Base-by-base conservation (phyloP, 2,888 invertebrate genomes). In the Pseudococcus jackbeardsleyi region DNA sequence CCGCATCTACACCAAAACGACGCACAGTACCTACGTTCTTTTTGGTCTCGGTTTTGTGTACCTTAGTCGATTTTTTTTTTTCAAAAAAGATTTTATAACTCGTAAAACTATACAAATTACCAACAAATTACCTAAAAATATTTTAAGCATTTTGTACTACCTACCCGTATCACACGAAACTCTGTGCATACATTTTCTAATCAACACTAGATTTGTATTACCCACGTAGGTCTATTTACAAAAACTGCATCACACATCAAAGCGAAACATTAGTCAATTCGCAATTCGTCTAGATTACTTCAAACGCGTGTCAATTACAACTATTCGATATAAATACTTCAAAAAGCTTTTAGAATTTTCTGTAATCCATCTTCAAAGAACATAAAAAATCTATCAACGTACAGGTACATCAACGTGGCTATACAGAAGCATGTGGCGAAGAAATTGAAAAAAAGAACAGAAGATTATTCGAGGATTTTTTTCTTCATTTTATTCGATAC, bases 121-220 rank as follows among this genome's bases (percentile, higher is more conserved):
- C 68, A 72, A 86, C 86, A 86, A 86, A 86, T 86, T 86, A 86
- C 72, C 68, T 48, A 86, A 68, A 86, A 86, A 86, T 79, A 79
- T 79, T 79, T 79, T 42, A 79, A 79, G 79, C 79, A 79, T 79
- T 79, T 79, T 79, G n/a, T n/a, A 42, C 11, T 33, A 4, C 3
- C 17, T 2, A 77, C 11, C 42, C n/a, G 39, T n/a, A 33, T 19
- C 19, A 17, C 19, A 72, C 68, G 26, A 33, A 33, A 72, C 6
- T 6, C 4, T 26, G 26, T 33, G 12, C 11, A 72, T 9, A 59
- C 59, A 59, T 59, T 8, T 19, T 12, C 26, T 5, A 72, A 26
- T 26, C 22, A 11, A n/a, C 77, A 79, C 19, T 79, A 0, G n/a
- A 79, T 42, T 26, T 26, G 79, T 46, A 42, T 42, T n/a, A 19